A percentile compares a stretch with the other conserved stretches of the same genome.
Conservation (phyloP, 2,797 vertebrate genomes). For the Sebastes trivittatus region DNA sequence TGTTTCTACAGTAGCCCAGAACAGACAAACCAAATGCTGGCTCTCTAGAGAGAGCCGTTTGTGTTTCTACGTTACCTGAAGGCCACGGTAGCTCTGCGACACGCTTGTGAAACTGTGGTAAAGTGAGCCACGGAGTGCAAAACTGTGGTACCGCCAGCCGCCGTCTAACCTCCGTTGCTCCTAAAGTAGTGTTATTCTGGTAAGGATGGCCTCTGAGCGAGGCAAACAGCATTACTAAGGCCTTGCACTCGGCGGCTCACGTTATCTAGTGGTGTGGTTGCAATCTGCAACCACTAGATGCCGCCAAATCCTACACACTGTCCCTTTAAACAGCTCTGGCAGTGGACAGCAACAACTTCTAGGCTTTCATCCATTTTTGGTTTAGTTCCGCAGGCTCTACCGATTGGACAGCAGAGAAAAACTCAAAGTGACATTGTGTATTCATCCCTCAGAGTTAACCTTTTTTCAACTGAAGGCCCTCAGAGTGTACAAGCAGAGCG, state of each 20-base stretch:
- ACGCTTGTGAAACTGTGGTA: too few relatives aligned
- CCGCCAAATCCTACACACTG: not conserved
- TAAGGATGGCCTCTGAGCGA: too few relatives aligned
- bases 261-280: too few relatives aligned
- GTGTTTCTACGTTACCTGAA: too few relatives aligned
- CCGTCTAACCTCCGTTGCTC: too few relatives aligned
- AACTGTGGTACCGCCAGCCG: too few relatives aligned
- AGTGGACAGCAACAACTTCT: not conserved
- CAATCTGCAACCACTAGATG: not conserved
- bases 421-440: not conserved
- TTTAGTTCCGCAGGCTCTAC: not conserved
- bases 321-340: not conserved
- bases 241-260: accelerated
- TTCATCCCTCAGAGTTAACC: not conserved
- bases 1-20: too few relatives aligned
- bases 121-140: too few relatives aligned
- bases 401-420: not conserved
- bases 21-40: too few relatives aligned
- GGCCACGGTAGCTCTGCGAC: too few relatives aligned
- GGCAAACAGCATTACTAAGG: accelerated
- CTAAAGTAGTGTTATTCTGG: too few relatives aligned
- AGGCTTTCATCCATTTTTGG: not conserved
- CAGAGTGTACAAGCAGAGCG: not conserved
- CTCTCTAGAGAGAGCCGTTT: too few relatives aligned
- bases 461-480: not conserved